Base-by-base conservation (phyloP, 2,797 vertebrate species). In the Oceanodroma leucorhoa region DNA sequence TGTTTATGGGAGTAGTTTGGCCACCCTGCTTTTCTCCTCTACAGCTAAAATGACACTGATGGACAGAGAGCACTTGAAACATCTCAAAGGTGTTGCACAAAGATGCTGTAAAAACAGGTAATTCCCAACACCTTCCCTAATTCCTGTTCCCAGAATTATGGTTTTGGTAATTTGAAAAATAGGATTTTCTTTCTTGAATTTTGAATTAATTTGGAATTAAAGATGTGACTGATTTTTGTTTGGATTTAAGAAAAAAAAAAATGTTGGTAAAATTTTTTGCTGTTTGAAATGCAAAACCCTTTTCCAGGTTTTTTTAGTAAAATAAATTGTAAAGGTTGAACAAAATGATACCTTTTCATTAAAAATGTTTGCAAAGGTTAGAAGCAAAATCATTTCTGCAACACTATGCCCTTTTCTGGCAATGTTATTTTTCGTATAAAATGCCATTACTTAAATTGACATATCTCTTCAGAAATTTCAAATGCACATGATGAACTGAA, bases 291-390 rank as follows among this genome's bases (percentile, higher is more conserved):
- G 2, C 11, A 61, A 55, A 83, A 43, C 6, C 0, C 16, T 46
- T 46, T 67, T 38, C 30, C 6, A n/a, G 20, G 3, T 2, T 34
- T 72, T 72, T 77, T 20, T 46, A 36, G 8, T 50, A 13, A 71
- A 72, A 71, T 8, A 50, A 36, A 38, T 65, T 24, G 2, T 38
- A 64, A 41, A 61, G 46, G 6, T 43, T 30, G 8, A 60, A 40
- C 2, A 67, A 82, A 89, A 46, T 14, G 0, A 27, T n/a, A 32
- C 2, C 55, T 83, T 76, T 64, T 48, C 5, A 36, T 55, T 70
- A 1, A 53, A 86, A 61, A 43, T 10, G 0, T 46, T 77, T 18
- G 50, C 2, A 27, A 29, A 34, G 10, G 0, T 46, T 69, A 43
- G 32, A 83, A 80, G 13, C 4, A 87, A 85, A 89, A 60, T n/a